Evolutionary conservation across 92 coral and sea anemone genomes (phyloP).

Genomic region (Epizoanthus illoricatus): DNA sequence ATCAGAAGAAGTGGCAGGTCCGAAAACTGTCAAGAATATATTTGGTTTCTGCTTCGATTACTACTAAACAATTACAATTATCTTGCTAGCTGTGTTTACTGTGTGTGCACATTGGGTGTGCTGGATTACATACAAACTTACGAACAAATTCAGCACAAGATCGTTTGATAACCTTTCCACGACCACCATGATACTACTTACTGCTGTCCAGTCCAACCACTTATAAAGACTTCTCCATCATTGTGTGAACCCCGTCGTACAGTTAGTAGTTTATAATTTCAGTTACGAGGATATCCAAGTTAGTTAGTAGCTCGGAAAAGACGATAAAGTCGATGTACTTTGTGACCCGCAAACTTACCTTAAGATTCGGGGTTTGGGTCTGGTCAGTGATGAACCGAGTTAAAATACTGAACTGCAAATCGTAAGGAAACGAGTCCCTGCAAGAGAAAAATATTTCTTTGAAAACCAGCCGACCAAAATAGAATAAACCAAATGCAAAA

Average conservation of each 20-base stretch:
- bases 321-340: background rate
- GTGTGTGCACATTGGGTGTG: too few species aligned
- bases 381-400: conserved; percentile 96
- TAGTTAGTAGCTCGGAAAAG: background rate
- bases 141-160: background rate
- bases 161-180: background rate
- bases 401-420: conserved; percentile 88
- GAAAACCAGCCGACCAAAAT: background rate
- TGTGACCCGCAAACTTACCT: conserved; percentile 55
- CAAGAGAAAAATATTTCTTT: background rate
- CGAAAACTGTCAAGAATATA: too few species aligned
- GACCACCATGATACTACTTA: background rate
- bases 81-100: too few species aligned
- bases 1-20: background rate
- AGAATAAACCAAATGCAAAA: background rate
- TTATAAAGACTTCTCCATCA: background rate
- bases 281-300: too few species aligned
- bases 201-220: background rate
- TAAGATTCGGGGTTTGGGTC: conserved; percentile 93
- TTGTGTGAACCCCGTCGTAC: too few species aligned
- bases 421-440: conserved; percentile 98
- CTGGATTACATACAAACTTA: too few species aligned
- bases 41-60: too few species aligned
- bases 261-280: too few species aligned
- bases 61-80: too few species aligned